These are phyloP conservation scores for Platycheirus rosarum DNA, from an alignment of 2,888 invertebrate species.

Conservation along the genomic window DNA sequence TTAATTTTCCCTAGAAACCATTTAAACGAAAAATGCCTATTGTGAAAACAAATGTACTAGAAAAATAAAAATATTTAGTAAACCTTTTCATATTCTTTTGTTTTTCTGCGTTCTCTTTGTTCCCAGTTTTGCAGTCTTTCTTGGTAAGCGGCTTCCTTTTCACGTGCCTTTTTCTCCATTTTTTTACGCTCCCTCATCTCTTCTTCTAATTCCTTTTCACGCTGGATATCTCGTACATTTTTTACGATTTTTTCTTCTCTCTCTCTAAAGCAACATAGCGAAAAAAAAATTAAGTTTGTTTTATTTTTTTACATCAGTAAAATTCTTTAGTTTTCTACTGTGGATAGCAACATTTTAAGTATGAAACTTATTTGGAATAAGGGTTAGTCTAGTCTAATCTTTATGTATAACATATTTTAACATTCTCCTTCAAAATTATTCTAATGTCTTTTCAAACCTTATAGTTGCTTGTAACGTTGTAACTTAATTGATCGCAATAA, in stretches of 20 bases:
- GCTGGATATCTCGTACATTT: constrained; percentile 86
- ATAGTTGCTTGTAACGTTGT: too few relatives aligned
- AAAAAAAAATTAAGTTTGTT: too few relatives aligned
- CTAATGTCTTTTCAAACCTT: too few relatives aligned
- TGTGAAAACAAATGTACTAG: constrained; percentile 9
- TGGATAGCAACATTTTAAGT: too few relatives aligned
- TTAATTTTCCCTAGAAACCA: constrained; percentile 86
- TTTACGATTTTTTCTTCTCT: constrained; percentile 84
- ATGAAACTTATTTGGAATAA: too few relatives aligned
- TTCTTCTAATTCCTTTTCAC: constrained; percentile 94
- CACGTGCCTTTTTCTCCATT: constrained; percentile 93
- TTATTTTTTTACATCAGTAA: too few relatives aligned
- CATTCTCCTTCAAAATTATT: too few relatives aligned
- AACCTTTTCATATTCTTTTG: constrained; percentile 92
- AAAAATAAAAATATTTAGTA: constrained; percentile 3
- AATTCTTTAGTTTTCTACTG: too few relatives aligned
- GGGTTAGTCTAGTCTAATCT: too few relatives aligned
- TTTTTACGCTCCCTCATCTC: constrained; percentile 95
- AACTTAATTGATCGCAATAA: too few relatives aligned
- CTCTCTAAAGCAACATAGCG: constrained; percentile 78
- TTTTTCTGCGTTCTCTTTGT: constrained; percentile 92
- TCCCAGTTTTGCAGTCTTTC: constrained; percentile 93
- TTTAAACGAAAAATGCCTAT: constrained; percentile 1
- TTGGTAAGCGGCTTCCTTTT: constrained; percentile 98
- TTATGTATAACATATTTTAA: too few relatives aligned